Percentiles rank a stretch among this genome's conserved stretches.
These are phyloP conservation scores for Neosilurus hyrtlii DNA, from an alignment of 2,797 vertebrate genomes.

Conservation along the genomic window DNA sequence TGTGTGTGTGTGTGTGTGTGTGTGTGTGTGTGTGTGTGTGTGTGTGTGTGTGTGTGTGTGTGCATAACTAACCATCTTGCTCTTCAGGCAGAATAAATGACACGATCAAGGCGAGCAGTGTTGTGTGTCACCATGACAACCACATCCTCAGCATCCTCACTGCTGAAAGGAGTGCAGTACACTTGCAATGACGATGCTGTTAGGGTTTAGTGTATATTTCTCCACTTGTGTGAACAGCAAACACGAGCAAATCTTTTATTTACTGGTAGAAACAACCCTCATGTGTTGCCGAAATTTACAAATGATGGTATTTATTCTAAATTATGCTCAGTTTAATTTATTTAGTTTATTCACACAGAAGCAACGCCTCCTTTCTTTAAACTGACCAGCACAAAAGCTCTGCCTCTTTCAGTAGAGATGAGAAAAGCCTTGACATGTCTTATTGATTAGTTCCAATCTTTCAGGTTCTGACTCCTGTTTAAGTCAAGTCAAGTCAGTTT, in stretches of 20 bases:
- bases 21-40: constrained; percentile 15
- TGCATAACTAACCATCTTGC: constrained; percentile 16
- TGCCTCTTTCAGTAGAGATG: no score
- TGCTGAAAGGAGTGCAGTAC: constrained; percentile 38
- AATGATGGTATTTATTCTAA: background rate
- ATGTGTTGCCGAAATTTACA: background rate
- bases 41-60: constrained; percentile 29
- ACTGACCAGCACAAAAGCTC: background rate
- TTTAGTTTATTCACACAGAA: background rate
- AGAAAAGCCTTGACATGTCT: background rate
- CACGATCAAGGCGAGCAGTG: constrained; percentile 54
- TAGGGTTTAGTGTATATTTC: background rate
- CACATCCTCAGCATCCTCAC: constrained; percentile 52
- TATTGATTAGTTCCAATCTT: background rate
- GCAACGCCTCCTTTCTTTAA: background rate
- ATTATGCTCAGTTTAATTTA: background rate
- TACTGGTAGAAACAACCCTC: background rate
- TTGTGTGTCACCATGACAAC: constrained; percentile 63
- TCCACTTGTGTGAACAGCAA: background rate
- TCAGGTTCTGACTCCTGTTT: background rate
- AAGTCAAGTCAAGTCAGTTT: no score
- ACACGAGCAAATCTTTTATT: background rate
- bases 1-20: constrained; percentile 16
- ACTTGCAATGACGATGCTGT: background rate
- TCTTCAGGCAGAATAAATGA: constrained; percentile 53